Evolutionary conservation across 2,888 invertebrate genomes (phyloP).

Genomic region (Coremacera marginata): DNA sequence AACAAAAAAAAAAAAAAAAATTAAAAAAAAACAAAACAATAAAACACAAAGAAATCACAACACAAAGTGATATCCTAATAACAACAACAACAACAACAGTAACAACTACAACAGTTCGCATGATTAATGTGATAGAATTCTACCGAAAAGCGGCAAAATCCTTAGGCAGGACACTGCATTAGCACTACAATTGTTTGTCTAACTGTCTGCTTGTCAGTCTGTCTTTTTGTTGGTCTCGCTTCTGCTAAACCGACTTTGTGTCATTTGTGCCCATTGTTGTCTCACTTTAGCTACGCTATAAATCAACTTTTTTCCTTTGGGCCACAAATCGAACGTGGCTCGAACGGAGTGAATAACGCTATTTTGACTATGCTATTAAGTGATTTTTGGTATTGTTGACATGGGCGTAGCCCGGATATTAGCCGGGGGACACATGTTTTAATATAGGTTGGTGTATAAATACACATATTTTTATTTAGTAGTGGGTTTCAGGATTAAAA

Average conservation of each 20-base stretch:
- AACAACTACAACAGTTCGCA: not conserved
- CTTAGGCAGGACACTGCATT: conserved; percentile 11
- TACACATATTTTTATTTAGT: no score
- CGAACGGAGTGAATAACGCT: no score
- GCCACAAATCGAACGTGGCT: not conserved
- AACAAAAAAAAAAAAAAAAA: not conserved
- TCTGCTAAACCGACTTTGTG: not conserved
- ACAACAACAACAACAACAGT: conserved; percentile 13
- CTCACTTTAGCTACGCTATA: not conserved
- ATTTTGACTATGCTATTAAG: no score
- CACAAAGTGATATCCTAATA: not conserved
- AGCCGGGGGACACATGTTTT: no score
- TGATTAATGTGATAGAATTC: conserved; percentile 1
- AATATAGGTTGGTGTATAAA: no score
- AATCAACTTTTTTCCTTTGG: not conserved
- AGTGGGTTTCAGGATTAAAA: no score
- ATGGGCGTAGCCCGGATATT: no score
- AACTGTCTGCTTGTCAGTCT: not conserved
- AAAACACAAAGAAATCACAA: not conserved
- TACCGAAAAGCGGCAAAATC: not conserved
- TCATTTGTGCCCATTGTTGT: not conserved
- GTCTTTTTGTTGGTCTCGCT: not conserved
- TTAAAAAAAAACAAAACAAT: not conserved
- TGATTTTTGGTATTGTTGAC: no score
- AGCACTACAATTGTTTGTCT: not conserved